Evolutionary conservation across 2,113 vertebrate genomes (phyloP), one percentile per base, ranked within the genome.

Genomic region (Hucho hucho): DNA sequence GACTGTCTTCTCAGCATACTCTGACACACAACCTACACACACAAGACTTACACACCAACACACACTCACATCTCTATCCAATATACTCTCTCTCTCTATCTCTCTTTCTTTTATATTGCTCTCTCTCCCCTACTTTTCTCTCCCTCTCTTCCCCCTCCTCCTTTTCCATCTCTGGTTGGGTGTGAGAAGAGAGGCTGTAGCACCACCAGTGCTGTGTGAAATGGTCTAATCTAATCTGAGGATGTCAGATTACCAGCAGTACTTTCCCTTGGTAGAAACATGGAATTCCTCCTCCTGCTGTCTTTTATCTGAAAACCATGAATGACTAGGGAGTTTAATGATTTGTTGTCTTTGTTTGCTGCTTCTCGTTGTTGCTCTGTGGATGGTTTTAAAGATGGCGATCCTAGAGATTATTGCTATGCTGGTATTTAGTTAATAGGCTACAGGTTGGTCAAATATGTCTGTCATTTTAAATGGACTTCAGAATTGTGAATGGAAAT

Each of bases 141-240:
- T 7, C 32, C 32, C 32, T 37, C 1, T 7, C 6, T 1, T 37
- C 32, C 0, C 32, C 32, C 32, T 49, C 37, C 69, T 59, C 70
- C 12, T 64, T n/a, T n/a, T n/a, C 16, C 64, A 56, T 69, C 47
- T 71, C 46, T 70, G 7, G 64, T 68, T 71, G 25, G 47, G 47
- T 49, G 47, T 14, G 47, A 49, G 47, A 16, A 49, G 47, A 49
- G 13, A 14, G 11, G 47, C 47, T 49, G 47, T 49, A 49, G 47
- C 9, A 14, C 47, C 47, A 49, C 47, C 47, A 49, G 47, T 2
- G 47, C 3, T 49, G 3, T 49, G 47, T 49, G 47, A 13, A 4
- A 3, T 11, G 13, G 11, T 4, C 2, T 16, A 49, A 49, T 49
- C 14, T 66, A 32, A 32, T 66, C 59, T 73, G n/a, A 26, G 76